Evolutionary conservation across 1,140 invertebrate genomes (phyloP), one percentile per base, ranked within the genome.

Genomic region (Drosophila repleta): DNA sequence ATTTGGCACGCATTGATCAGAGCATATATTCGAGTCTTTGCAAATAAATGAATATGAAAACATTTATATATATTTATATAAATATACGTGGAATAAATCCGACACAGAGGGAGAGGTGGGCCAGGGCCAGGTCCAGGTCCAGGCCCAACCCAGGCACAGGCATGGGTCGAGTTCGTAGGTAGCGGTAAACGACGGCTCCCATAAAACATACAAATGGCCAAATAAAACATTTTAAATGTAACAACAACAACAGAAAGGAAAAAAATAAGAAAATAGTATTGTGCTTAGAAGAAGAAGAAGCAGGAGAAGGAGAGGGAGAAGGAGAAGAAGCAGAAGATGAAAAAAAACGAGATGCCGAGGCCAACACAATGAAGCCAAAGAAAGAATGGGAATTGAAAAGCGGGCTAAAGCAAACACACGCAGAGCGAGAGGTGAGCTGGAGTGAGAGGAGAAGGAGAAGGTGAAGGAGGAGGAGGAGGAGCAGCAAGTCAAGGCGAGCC

Each of bases 141-240:
- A 6, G 29, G 29, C 7, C 29, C 29, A 1, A 8, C 7, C 29
- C 29, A 1, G n/a, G 39, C 39, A 4, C 17, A 20, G 24, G 26
- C 24, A 20, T 32, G 41, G 53, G 21, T 26, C 53, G 43, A 37
- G 48, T 48, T 4, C n/a, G 18, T 57, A 26, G 61, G 72, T 61
- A 65, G 63, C 60, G 76, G 79, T 76, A 88, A 35, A 88, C 79
- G 82, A 84, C 67, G 76, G 76, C 68, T 83, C 69, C 83, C 83
- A 88, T 88, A 88, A 88, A 88, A 88, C 83, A 88, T 89, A 88
- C 84, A 88, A 88, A 88, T 88, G 83, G 83, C 83, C 83, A 88
- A 88, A 88, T 88, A 88, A 88, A 88, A 88, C 83, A 88, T 88
- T 88, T 88, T 83, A 88, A 88, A 88, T 88, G 83, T 89, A 88